Evolutionary conservation across 2,797 vertebrate genomes (phyloP), one percentile per base, ranked within the genome.

Genomic region (Macropus fuliginosus): DNA sequence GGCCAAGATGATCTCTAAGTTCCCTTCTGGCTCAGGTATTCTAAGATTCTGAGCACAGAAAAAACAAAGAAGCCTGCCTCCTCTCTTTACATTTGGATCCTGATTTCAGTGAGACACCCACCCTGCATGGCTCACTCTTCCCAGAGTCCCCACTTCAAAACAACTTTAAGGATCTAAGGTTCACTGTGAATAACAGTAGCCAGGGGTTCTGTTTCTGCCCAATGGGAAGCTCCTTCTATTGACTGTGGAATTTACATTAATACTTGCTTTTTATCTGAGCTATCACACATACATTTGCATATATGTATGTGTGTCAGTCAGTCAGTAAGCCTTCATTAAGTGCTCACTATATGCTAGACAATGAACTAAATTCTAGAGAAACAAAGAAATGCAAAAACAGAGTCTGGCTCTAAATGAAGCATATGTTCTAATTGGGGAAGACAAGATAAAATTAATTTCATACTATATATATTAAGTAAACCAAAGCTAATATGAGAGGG

Each of bases 131-230:
- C 1, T 74, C 16, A 74, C 40, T 21, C 1, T 9, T 74, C 66
- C 27, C 24, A 27, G 55, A 5, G 1, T 93, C 28, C 59, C 52
- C 4, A 4, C 18, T 59, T 91, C 74, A 34, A 94, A 93, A 92
- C 94, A 92, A 95, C 74, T 90, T 95, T 0, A 55, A 91, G 94
- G 95, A 57, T 56, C 52, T 55, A 90, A 95, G 94, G 40, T 74
- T 40, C 91, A 91, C 29, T 10, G 89, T 46, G 87, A 96, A 34
- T 92, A 87, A 96, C 90, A 95, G 94, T 56, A 96, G 90, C 90
- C 94, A 57, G 14, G 34, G 87, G 55, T 29, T 94, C 50, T 92
- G 66, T n/a, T 91, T 74, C 34, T 40, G n/a, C 66, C 66, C n/a
- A 74, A 14, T 74, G 34, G 66, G 18, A 74, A 40, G 21, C 16